Base-by-base conservation (phyloP, 2,888 invertebrate species). In the Eueremaeus valkanovi region DNA sequence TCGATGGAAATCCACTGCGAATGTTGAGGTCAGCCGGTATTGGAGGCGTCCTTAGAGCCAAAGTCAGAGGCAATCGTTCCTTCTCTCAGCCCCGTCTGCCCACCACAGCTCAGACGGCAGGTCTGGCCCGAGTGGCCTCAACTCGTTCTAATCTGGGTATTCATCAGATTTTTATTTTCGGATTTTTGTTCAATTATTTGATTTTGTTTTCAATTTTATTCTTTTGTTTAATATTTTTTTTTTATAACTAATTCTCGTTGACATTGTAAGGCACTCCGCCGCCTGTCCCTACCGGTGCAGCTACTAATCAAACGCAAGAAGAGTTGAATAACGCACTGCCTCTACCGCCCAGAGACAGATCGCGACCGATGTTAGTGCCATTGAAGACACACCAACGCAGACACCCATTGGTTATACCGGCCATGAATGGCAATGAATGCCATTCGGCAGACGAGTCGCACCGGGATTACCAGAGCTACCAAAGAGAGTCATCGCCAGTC, bases 311-410 rank as follows among this genome's bases (percentile, higher is more conserved):
- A n/a, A n/a, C n/a, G 51, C 80, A 79, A 49, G 80, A 79, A 78
- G 79, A 80, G 33, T 81, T 81, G 13, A 81, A 81, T 13, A 91
- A 91, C 84, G 89, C 90, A 0, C 88, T 92, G 78, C 92, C 92
- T 0, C 83, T 93, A 78, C 92, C 92, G 0, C 92, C 92, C 0
- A 86, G 91, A 79, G 91, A 91, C 81, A 85, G 89, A 29, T 88
- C 87, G 31, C 88, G 88, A 81, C 82, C 83, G 21, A 85, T 86
- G 0, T 86, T 87, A 79, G 86, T 88, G 13, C 86, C 85, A 42
- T 88, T 90, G 81, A 88, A 89, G 0, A 85, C 92, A 18, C 92
- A 92, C 82, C 90, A 91, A 75, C 86, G 92, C 51, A 92, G 91
- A 82, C 90, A 92, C 85, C 92, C 92, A 0, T 84, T 93, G 49